Percentiles rank a stretch among this genome's conserved stretches.
Conservation (phyloP, 2,797 vertebrate genomes). For the Anabas testudineus region DNA sequence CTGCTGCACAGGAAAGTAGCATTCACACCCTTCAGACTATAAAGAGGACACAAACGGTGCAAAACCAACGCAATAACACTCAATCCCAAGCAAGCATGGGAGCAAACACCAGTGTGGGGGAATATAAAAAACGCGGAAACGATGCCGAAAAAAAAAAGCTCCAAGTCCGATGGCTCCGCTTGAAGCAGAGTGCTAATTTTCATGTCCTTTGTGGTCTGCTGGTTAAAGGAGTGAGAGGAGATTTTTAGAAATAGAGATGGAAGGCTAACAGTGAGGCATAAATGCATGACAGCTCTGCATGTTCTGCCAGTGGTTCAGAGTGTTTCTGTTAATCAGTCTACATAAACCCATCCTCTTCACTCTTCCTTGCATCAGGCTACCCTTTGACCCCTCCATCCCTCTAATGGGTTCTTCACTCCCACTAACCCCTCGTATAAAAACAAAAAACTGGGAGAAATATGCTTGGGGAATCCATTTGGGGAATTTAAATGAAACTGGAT, state of each 20-base stretch:
- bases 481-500: slow-evolving; percentile 76
- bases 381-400: slow-evolving; percentile 35
- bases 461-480: slow-evolving; percentile 80
- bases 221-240: slow-evolving; percentile 32
- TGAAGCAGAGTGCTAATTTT: slow-evolving; percentile 42
- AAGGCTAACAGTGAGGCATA: slow-evolving; percentile 25
- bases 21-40: slow-evolving; percentile 14
- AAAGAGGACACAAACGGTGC: slow-evolving; percentile 29
- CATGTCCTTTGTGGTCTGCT: slow-evolving; percentile 47
- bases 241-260: slow-evolving; percentile 1
- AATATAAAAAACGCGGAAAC: too few species aligned
- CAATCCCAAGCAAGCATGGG: too few species aligned
- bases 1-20: slow-evolving; percentile 43
- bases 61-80: too few species aligned
- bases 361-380: slow-evolving; percentile 56
- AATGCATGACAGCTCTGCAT: slow-evolving; percentile 34
- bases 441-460: slow-evolving; percentile 51
- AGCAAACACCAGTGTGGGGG: too few species aligned
- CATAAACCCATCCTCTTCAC: slow-evolving; percentile 60
- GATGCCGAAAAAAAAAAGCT: not conserved
- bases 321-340: slow-evolving; percentile 58
- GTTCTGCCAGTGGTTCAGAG: slow-evolving; percentile 38
- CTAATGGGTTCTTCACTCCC: slow-evolving; percentile 62
- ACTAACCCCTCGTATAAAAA: slow-evolving; percentile 26
- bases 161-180: slow-evolving; percentile 14